These are phyloP conservation scores for Spisula subtruncata DNA, from an alignment of 2,888 invertebrate species.

Conservation along the genomic window DNA sequence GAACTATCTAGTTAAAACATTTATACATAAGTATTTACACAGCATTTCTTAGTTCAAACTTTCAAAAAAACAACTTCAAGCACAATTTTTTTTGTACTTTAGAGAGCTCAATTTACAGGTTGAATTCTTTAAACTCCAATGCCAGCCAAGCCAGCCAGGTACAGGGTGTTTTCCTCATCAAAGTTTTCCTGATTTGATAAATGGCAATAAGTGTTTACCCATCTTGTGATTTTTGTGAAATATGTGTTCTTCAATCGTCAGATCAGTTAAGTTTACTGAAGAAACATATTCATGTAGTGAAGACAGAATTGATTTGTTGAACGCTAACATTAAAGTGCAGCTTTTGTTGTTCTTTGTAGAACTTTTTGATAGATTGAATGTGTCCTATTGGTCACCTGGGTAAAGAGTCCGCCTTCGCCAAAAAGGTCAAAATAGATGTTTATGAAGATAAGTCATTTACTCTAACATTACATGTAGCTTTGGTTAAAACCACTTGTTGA, in stretches of 20 bases:
- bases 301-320: neutral
- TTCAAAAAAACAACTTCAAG: neutral
- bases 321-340: neutral
- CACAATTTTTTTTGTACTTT: neutral
- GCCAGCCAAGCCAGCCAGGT: constrained; percentile 10
- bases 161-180: neutral
- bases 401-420: too few relatives aligned
- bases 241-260: neutral
- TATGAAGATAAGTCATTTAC: too few relatives aligned
- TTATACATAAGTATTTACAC: neutral
- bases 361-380: too few relatives aligned
- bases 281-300: neutral
- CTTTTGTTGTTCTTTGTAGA: too few relatives aligned
- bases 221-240: neutral
- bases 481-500: too few relatives aligned
- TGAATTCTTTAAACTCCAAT: neutral
- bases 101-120: neutral
- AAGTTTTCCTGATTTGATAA: neutral
- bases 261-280: neutral
- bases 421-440: too few relatives aligned
- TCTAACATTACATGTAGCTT: too few relatives aligned
- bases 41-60: too few relatives aligned
- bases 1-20: neutral
- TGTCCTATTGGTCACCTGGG: too few relatives aligned
- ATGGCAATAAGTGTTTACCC: neutral